A percentile compares a stretch with the other conserved stretches of the same genome.
phyloP scores from a whole-genome alignment of 92 coral and sea anemone genomes.

The Zoanthus sansibaricus region DNA sequence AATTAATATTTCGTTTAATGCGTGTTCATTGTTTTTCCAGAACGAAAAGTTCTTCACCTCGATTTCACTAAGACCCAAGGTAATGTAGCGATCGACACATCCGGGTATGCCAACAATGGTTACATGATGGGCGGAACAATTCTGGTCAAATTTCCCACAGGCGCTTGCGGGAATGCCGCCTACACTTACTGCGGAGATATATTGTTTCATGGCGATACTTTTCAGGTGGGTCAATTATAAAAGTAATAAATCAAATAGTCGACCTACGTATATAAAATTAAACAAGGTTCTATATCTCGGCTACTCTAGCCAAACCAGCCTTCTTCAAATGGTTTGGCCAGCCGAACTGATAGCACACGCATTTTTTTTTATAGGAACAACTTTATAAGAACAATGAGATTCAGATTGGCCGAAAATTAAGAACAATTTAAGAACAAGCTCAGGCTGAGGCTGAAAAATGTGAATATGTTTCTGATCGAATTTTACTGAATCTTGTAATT shows the following conservation, averaged over 20 bases:
- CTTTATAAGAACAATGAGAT: no score
- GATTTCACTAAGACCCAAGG: constrained; percentile 83
- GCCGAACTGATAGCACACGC: no score
- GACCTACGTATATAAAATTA: no score
- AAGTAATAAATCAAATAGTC: not conserved
- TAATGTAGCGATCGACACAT: constrained; percentile 74
- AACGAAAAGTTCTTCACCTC: constrained; percentile 79
- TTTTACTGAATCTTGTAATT: no score
- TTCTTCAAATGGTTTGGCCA: no score
- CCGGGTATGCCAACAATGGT: constrained; percentile 90
- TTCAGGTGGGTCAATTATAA: constrained; percentile 62
- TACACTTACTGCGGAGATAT: constrained; percentile 93
- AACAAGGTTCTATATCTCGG: no score
- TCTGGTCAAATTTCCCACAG: constrained; percentile 72
- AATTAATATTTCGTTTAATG: not conserved
- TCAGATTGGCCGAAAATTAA: no score
- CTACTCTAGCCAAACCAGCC: no score
- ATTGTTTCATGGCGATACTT: constrained; percentile 98
- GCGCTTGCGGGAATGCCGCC: constrained; percentile 96
- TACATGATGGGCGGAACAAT: constrained; percentile 85
- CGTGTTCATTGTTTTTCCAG: constrained; percentile 45
- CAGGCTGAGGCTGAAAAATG: no score
- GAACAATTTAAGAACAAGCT: no score
- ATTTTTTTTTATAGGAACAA: no score
- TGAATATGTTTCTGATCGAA: no score